Evolutionary conservation across 2,797 vertebrate species (phyloP).

Genomic region (Strix occidentalis): DNA sequence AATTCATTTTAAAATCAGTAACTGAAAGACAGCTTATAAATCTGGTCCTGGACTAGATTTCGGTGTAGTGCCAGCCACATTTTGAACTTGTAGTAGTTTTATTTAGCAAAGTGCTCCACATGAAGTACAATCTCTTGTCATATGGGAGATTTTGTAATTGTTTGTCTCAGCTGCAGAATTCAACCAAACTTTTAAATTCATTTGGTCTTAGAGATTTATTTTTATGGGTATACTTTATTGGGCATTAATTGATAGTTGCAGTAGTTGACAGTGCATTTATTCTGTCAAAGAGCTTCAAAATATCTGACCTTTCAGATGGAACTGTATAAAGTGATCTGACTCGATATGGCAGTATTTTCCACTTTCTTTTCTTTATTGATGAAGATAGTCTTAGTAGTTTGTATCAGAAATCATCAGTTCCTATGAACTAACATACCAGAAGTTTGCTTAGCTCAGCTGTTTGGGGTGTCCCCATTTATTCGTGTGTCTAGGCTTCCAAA

Average conservation of each 20-base stretch:
- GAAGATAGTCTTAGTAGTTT: not conserved
- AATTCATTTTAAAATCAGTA: not conserved
- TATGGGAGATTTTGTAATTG: not conserved
- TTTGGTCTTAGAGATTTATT: not conserved
- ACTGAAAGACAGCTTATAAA: not conserved
- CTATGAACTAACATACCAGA: not conserved
- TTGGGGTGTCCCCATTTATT: not conserved
- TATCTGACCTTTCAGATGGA: not conserved
- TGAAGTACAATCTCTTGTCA: not conserved
- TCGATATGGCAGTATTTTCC: not conserved
- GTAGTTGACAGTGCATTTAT: not conserved
- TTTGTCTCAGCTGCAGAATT: not conserved
- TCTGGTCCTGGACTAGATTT: not conserved
- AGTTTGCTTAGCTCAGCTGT: not conserved
- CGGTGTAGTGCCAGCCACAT: not conserved
- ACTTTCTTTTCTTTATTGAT: not conserved
- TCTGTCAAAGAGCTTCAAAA: not conserved
- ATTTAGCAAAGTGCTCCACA: not conserved
- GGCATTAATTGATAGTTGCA: not conserved
- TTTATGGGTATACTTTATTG: not conserved
- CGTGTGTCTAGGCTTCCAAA: not conserved
- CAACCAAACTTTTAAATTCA: not conserved
- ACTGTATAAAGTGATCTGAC: not conserved
- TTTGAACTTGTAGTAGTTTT: not conserved
- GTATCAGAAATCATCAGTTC: not conserved